phyloP scores from a whole-genome alignment of 2,888 invertebrate genomes.

The Chorisops tibialis region DNA sequence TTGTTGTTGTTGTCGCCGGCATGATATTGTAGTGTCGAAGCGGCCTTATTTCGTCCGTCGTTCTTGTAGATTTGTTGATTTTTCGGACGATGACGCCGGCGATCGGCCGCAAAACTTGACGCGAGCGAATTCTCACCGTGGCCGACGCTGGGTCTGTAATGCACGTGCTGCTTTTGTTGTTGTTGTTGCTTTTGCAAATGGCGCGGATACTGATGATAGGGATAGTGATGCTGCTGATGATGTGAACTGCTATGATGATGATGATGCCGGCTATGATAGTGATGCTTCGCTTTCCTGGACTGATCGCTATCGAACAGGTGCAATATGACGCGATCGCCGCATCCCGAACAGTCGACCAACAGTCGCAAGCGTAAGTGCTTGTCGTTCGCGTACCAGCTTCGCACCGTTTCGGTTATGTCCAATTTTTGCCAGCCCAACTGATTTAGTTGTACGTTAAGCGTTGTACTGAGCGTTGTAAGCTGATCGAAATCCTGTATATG shows the following conservation, averaged over 20 bases:
- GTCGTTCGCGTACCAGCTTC: slow-evolving; percentile 63
- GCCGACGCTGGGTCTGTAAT: background rate
- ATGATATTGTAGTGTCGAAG: background rate
- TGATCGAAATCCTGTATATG: slow-evolving; percentile 57
- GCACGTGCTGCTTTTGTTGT: slow-evolving; percentile 11
- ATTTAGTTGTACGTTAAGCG: slow-evolving; percentile 59
- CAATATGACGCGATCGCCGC: slow-evolving; percentile 69
- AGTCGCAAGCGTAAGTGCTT: slow-evolving; percentile 64
- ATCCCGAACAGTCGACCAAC: slow-evolving; percentile 81
- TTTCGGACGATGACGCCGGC: background rate
- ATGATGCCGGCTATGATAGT: slow-evolving; percentile 9
- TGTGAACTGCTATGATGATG: slow-evolving; percentile 11
- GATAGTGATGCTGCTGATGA: background rate
- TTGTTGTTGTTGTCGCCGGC: background rate
- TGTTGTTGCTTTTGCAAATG: background rate
- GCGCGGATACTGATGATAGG: background rate
- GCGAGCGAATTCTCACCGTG: background rate
- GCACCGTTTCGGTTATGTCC: slow-evolving; percentile 75
- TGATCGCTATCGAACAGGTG: slow-evolving; percentile 53
- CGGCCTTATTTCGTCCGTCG: background rate
- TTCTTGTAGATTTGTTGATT: background rate
- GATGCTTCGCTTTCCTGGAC: background rate
- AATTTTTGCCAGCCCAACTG: slow-evolving; percentile 82
- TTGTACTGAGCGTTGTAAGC: slow-evolving; percentile 58
- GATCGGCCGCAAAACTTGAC: background rate